phyloP scores from a whole-genome alignment of 2,113 vertebrate species.

The Apodemus sylvaticus region DNA sequence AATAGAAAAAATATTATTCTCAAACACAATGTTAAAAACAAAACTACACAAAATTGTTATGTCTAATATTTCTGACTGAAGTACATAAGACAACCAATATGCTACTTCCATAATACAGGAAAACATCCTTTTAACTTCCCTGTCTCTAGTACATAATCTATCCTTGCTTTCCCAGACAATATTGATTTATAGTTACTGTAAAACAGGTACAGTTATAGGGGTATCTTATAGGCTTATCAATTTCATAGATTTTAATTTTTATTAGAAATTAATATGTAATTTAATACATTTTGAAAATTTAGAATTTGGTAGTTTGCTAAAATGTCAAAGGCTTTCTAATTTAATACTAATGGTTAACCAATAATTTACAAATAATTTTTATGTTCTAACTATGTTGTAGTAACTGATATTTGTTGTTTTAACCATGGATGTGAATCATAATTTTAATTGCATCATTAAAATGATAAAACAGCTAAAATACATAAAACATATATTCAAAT shows the following conservation, averaged over 20 bases:
- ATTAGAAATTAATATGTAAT: not conserved
- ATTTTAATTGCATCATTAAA: not conserved
- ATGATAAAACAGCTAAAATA: not conserved
- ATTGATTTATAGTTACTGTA: not conserved
- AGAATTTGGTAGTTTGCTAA: not conserved
- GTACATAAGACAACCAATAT: not conserved
- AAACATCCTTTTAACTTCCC: not conserved
- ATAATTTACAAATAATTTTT: not conserved
- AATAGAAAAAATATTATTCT: not conserved
- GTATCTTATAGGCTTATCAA: not conserved
- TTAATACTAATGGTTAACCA: not conserved
- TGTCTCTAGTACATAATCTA: not conserved
- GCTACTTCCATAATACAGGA: not conserved
- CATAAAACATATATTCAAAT: not conserved
- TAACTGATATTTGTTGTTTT: not conserved
- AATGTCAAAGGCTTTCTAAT: not conserved
- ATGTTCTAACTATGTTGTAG: not conserved
- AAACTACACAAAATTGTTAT: not conserved
- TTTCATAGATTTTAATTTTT: not conserved
- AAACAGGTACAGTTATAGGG: too few species aligned
- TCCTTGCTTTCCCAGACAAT: not conserved
- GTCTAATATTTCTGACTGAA: not conserved
- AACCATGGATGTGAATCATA: not conserved
- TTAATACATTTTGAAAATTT: not conserved
- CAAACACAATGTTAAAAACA: not conserved